Conservation (phyloP, 2,888 invertebrate genomes). For the Andrena minutula region DNA sequence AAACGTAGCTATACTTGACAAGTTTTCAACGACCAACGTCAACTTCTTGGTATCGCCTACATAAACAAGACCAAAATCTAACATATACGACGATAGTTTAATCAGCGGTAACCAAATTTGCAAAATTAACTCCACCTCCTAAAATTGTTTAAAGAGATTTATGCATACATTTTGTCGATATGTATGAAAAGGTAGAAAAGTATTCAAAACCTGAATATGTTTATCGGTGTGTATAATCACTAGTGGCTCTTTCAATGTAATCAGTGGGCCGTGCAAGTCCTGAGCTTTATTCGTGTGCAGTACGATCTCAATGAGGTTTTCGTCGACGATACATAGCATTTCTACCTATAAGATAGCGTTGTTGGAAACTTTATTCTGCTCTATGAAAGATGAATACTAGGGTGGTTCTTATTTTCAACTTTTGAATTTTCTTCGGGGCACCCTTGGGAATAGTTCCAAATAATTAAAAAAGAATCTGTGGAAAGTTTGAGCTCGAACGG, state of each 20-base stretch:
- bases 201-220: slow-evolving; percentile 39
- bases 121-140: slow-evolving; percentile 72
- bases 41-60: slow-evolving; percentile 71
- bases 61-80: slow-evolving; percentile 74
- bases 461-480: too few species aligned
- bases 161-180: not conserved
- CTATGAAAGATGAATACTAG: not conserved
- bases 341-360: slow-evolving; percentile 52
- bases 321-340: slow-evolving; percentile 56
- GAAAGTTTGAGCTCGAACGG: too few species aligned
- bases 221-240: slow-evolving; percentile 44
- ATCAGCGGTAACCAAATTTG: slow-evolving; percentile 72
- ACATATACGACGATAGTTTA: slow-evolving; percentile 63
- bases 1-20: slow-evolving; percentile 64
- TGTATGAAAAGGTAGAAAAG: not conserved
- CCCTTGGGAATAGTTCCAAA: too few species aligned
- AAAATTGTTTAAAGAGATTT: slow-evolving; percentile 39
- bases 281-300: slow-evolving; percentile 23
- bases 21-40: slow-evolving; percentile 71
- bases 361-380: not conserved
- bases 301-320: slow-evolving; percentile 51
- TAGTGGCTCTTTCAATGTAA: slow-evolving; percentile 40
- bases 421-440: too few species aligned
- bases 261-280: slow-evolving; percentile 10
- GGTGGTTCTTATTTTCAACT: too few species aligned